These are phyloP conservation scores for Climacteris rufus DNA, from an alignment of 2,113 vertebrate genomes.

Conservation along the genomic window DNA sequence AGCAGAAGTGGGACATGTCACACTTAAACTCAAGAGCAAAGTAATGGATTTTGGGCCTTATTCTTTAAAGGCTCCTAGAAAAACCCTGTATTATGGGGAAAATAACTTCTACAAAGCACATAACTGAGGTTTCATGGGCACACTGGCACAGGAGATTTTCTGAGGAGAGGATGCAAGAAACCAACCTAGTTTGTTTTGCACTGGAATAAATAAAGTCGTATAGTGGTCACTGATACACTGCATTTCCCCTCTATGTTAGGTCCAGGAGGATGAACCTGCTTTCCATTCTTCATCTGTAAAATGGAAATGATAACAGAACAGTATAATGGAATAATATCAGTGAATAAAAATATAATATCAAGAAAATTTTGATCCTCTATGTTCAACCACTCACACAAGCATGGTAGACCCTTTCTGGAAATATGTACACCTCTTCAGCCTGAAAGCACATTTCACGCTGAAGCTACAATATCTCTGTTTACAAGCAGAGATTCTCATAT, in stretches of 20 bases:
- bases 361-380: background rate
- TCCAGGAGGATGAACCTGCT: background rate
- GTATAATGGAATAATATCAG: background rate
- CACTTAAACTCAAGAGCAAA: background rate
- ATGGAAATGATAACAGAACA: background rate
- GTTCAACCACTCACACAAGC: background rate
- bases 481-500: background rate
- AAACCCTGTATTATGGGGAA: background rate
- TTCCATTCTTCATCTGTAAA: background rate
- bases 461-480: background rate
- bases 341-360: background rate
- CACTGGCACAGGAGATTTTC: background rate
- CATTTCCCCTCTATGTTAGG: background rate
- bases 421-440: background rate
- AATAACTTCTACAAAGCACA: background rate
- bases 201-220: background rate
- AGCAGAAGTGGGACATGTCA: background rate
- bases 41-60: background rate
- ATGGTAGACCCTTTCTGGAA: background rate
- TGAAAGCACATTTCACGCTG: background rate
- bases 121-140: background rate
- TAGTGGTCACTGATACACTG: background rate
- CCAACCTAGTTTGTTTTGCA: background rate
- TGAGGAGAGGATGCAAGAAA: background rate
- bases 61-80: background rate